Evolutionary conservation across 2,797 vertebrate species (phyloP).

Genomic region (Enteromius trimaculatus): DNA sequence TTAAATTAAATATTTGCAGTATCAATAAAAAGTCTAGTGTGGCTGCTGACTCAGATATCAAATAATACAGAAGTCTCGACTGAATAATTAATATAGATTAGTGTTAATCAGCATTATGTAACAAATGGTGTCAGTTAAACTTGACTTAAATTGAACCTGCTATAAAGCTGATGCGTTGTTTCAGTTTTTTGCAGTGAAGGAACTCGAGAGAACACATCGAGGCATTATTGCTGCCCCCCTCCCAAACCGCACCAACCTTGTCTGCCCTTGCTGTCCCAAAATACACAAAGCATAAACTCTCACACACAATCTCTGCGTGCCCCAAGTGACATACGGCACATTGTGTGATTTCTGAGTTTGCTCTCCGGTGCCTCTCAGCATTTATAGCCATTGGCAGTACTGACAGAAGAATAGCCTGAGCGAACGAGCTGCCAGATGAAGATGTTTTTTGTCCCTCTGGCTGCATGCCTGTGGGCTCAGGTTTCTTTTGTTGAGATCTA

Average conservation of each 20-base stretch:
- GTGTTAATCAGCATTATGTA: neutral
- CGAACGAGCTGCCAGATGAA: slow-evolving; percentile 76
- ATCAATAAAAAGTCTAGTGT: neutral
- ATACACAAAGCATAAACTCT: slow-evolving; percentile 77
- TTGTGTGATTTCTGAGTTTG: slow-evolving; percentile 84
- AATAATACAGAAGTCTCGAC: neutral
- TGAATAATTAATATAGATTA: neutral
- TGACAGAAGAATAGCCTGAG: slow-evolving; percentile 56
- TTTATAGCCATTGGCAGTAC: slow-evolving; percentile 85
- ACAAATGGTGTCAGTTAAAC: neutral
- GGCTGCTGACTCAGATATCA: neutral
- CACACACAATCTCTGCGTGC: slow-evolving; percentile 69
- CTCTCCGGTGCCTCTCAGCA: slow-evolving; percentile 83
- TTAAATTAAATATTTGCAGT: neutral
- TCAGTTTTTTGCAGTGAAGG: slow-evolving; percentile 58
- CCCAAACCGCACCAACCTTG: slow-evolving; percentile 74
- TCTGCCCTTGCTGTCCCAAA: slow-evolving; percentile 81
- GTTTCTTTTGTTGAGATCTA: slow-evolving; percentile 75
- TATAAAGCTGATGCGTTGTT: slow-evolving; percentile 62
- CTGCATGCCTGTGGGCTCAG: slow-evolving; percentile 75
- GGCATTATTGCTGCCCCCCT: slow-evolving; percentile 68
- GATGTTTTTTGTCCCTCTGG: slow-evolving; percentile 80
- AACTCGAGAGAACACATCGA: slow-evolving; percentile 65
- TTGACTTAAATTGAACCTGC: neutral
- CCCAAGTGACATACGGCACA: slow-evolving; percentile 77